A percentile compares a stretch with the other conserved stretches of the same genome.
These are phyloP conservation scores for Rambutsinella grinnellia DNA, from an alignment of 2,888 invertebrate species.

Conservation along the genomic window DNA sequence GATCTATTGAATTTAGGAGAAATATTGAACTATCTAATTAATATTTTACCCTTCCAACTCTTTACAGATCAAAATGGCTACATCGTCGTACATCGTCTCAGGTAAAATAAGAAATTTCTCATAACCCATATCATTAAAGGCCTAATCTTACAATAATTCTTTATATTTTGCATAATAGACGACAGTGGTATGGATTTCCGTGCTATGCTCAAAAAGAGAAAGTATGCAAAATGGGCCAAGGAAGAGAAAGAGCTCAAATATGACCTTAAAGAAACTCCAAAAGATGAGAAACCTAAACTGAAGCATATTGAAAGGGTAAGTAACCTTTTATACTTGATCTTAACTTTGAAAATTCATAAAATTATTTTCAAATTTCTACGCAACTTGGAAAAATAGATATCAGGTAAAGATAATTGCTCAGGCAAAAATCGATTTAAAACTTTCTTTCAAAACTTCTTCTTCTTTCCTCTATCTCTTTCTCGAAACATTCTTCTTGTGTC, in stretches of 20 bases:
- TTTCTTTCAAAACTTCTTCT: background rate
- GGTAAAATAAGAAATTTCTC: constrained; percentile 80
- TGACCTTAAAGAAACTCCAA: constrained; percentile 92
- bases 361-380: background rate
- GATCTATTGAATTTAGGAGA: background rate
- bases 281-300: constrained; percentile 82
- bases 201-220: constrained; percentile 96
- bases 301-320: constrained; percentile 96
- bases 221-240: constrained; percentile 93
- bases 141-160: constrained; percentile 4
- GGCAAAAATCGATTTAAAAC: background rate
- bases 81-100: constrained; percentile 93
- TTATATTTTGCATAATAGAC: too few species aligned
- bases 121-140: background rate
- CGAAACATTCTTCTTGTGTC: background rate
- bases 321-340: constrained; percentile 40
- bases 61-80: constrained; percentile 89
- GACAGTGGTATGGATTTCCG: constrained; percentile 99
- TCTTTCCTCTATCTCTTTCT: constrained; percentile 26
- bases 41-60: background rate
- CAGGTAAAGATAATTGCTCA: background rate
- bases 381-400: background rate
- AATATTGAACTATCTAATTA: too few species aligned
- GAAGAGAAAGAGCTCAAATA: constrained; percentile 93
- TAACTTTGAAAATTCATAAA: background rate